A percentile compares a stretch with the other conserved stretches of the same genome.
Evolutionary conservation across 2,797 vertebrate genomes (phyloP).

Genomic region (Psittacula derbiana): DNA sequence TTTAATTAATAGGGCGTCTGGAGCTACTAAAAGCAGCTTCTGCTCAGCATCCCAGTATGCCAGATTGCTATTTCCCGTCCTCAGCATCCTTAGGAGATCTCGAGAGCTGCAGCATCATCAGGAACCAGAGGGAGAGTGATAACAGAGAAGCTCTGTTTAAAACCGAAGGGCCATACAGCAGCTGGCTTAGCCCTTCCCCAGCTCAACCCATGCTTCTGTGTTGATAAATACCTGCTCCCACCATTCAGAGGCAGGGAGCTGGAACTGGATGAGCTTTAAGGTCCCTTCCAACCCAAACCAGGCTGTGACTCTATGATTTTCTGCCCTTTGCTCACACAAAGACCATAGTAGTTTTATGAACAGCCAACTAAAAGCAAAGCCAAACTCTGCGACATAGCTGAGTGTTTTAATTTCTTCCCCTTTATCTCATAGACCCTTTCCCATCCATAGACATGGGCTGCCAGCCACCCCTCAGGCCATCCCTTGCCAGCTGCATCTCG

Average conservation of each 20-base stretch:
- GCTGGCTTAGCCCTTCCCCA: not conserved
- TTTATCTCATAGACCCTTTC: not conserved
- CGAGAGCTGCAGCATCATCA: not conserved
- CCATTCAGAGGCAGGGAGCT: not conserved
- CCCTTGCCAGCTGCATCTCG: accelerated
- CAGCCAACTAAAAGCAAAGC: not conserved
- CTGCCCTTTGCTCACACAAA: not conserved
- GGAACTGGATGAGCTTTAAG: not conserved
- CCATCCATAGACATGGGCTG: not conserved
- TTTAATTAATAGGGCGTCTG: not conserved
- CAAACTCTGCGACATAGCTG: accelerated
- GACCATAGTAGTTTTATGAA: accelerated
- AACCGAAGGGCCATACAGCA: not conserved
- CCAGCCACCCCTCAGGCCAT: not conserved
- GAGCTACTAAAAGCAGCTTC: not conserved
- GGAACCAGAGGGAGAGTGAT: not conserved
- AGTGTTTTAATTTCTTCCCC: not conserved
- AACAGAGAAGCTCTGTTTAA: not conserved
- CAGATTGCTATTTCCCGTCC: not conserved
- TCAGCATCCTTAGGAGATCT: not conserved
- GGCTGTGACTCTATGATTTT: not conserved
- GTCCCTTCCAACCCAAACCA: not conserved
- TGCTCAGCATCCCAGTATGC: not conserved
- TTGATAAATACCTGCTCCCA: not conserved
- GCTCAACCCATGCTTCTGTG: accelerated